Evolutionary conservation across 1,140 invertebrate genomes (phyloP).

Genomic region (Ceratosolen solmsi): DNA sequence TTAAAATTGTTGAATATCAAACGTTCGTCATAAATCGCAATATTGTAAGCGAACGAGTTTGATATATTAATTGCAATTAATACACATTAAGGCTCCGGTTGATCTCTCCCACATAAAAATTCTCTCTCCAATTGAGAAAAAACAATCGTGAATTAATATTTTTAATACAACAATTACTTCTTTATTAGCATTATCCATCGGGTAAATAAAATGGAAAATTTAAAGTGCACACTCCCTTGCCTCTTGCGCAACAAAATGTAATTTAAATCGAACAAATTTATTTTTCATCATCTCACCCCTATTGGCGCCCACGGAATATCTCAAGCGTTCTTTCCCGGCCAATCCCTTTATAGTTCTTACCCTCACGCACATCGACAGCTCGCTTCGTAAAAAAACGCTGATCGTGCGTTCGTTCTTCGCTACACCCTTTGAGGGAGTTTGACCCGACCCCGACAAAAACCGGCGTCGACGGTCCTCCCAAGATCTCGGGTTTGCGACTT

Average conservation of each 20-base stretch:
- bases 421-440: constrained; percentile 50
- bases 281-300: constrained; percentile 50
- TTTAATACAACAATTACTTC: not conserved
- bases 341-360: constrained; percentile 46
- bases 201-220: not conserved
- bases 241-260: constrained; percentile 35
- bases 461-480: constrained; percentile 11
- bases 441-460: constrained; percentile 42
- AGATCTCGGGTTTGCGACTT: constrained; percentile 20
- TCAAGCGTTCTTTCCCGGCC: constrained; percentile 38
- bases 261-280: constrained; percentile 52
- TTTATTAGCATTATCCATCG: not conserved
- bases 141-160: not conserved
- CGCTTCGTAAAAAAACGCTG: constrained; percentile 42
- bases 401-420: constrained; percentile 32
- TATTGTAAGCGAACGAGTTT: no score
- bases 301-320: constrained; percentile 32
- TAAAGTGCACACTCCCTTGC: not conserved
- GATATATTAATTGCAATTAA: no score
- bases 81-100: no score
- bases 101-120: no score
- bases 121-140: not conserved
- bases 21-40: no score
- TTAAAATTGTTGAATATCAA: no score
- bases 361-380: constrained; percentile 34